Conservation (phyloP, 2,113 vertebrate species). For the Lepisosteus osseus region DNA sequence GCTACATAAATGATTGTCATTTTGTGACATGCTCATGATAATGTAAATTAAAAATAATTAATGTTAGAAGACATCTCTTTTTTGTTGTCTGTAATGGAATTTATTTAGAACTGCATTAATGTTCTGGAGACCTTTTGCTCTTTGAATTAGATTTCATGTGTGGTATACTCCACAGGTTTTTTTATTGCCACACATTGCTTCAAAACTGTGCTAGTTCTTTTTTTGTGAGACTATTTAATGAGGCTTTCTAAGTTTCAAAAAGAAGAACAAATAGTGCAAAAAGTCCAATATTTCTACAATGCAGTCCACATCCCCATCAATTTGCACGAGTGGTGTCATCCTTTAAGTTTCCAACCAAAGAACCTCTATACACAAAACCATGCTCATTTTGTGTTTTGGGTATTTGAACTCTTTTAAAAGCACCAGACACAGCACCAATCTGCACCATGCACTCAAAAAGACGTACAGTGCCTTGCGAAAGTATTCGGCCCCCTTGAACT, state of each 20-base stretch:
- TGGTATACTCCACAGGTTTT: too few relatives aligned
- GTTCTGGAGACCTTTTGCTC: too few relatives aligned
- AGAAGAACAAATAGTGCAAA: background rate
- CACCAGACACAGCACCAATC: too few relatives aligned
- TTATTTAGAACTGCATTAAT: too few relatives aligned
- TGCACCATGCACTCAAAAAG: too few relatives aligned
- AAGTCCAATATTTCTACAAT: background rate
- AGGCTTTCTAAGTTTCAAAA: background rate
- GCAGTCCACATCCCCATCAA: background rate
- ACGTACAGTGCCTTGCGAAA: too few relatives aligned
- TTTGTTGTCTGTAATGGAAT: conserved; percentile 13
- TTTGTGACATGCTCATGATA: conserved; percentile 30
- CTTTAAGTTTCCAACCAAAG: too few relatives aligned
- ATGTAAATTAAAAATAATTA: conserved; percentile 45
- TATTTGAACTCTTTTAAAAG: too few relatives aligned
- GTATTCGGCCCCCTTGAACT: too few relatives aligned
- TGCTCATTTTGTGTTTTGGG: too few relatives aligned
- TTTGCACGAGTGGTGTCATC: background rate
- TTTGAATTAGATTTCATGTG: too few relatives aligned
- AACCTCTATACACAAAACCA: too few relatives aligned
- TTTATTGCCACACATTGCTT: conserved; percentile 22
- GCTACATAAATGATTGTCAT: conserved; percentile 28
- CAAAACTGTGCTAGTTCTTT: conserved; percentile 30
- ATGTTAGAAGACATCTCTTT: conserved; percentile 29
- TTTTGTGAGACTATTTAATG: background rate